These are phyloP conservation scores for Acromyrmex echinatior DNA, from an alignment of 1,140 invertebrate species.

Conservation along the genomic window DNA sequence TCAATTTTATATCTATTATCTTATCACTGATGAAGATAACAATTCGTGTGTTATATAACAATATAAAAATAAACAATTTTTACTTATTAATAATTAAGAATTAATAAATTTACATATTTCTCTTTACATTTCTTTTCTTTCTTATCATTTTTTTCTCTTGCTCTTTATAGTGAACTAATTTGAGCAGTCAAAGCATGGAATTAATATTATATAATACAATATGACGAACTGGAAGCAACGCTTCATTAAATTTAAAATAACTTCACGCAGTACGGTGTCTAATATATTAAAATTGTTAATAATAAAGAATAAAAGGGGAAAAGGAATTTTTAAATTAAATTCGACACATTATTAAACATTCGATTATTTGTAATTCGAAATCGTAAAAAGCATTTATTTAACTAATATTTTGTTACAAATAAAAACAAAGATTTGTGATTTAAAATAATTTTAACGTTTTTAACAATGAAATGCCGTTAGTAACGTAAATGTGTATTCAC, in stretches of 20 bases:
- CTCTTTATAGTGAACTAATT: constrained; percentile 31
- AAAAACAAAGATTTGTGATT: not conserved
- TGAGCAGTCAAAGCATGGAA: constrained; percentile 36
- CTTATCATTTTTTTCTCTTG: not conserved
- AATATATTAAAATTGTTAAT: constrained; percentile 16
- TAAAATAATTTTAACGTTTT: not conserved
- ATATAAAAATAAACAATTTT: not conserved
- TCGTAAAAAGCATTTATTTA: not conserved
- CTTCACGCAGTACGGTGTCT: not conserved
- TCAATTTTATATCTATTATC: not conserved
- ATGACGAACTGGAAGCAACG: not conserved
- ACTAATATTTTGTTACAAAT: constrained; percentile 2
- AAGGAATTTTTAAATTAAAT: not conserved
- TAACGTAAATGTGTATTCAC: not conserved
- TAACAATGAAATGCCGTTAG: constrained; percentile 8
- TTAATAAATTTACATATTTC: not conserved
- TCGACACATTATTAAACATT: not conserved
- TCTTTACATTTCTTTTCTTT: not conserved
- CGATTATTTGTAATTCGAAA: not conserved
- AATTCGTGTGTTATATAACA: not conserved
- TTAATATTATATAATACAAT: constrained; percentile 29
- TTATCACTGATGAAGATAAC: not conserved
- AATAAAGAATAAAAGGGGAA: not conserved
- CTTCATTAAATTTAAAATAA: constrained; percentile 49
- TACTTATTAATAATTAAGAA: not conserved